Evolutionary conservation across 1,140 invertebrate genomes (phyloP), one percentile per base, ranked within the genome.

Genomic region (Artemia franciscana): DNA sequence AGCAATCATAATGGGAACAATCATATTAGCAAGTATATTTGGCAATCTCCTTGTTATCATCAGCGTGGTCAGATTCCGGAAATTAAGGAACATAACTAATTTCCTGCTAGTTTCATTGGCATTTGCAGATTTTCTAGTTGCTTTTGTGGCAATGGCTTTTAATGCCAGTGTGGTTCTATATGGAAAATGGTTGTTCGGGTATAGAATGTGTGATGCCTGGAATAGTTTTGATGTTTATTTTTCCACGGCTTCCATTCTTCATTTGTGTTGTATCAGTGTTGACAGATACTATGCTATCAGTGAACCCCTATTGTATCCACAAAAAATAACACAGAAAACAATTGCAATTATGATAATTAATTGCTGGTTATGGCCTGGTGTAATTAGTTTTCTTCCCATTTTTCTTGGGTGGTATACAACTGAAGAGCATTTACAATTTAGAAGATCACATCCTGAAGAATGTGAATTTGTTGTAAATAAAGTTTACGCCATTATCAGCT

Each of bases 161-260:
- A 94, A 92, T 76, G 86, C 87, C 63, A 87, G 84, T 76, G 82
- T 89, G 24, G 83, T 67, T 15, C 65, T 74, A 24, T 68, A 73
- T 26, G 84, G 80, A 63, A 76, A 76, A 58, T 96, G 91, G 91
- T 73, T 86, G 30, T 94, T 93, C 71, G 83, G 86, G 5, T 79
- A 82, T 62, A 81, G 84, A 63, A 83, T 93, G 77, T 96, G 91
- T 73, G 88, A 93, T 73, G 81, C 94, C 24, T 95, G 89, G 86
- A 95, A 94, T 75, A 88, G 87, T 12, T 80, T 92, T 65, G 91
- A 96, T 72, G 91, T 96, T 0, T 88, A 93, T 70, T 95, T 94
- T 71, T 91, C 86, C 60, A 95, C 91, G 0, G 90, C 88, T 2
- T 92, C 88, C 25, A 93, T 95, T 66, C 77, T 94, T 24, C 91